Percentiles rank a stretch among this genome's conserved stretches.
Evolutionary conservation across 2,797 vertebrate genomes (phyloP).

Genomic region (Hirundo rustica): DNA sequence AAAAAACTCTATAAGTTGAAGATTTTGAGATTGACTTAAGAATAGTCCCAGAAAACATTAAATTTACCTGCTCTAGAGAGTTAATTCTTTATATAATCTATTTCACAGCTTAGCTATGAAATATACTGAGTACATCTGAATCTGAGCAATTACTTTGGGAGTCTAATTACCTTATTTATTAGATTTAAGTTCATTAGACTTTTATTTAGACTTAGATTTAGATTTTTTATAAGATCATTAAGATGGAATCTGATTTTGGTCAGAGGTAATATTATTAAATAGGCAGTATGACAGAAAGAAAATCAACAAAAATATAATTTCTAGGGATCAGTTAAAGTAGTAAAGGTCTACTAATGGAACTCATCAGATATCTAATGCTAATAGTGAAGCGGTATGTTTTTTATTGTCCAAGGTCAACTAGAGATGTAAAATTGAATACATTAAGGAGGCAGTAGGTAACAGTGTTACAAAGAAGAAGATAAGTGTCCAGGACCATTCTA

Average conservation of each 20-base stretch:
- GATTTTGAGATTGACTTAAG: neutral
- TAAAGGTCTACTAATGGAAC: neutral
- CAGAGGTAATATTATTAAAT: neutral
- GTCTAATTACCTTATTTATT: neutral
- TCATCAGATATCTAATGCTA: neutral
- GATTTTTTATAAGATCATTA: neutral
- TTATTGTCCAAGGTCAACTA: neutral
- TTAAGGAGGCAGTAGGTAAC: neutral
- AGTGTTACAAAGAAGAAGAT: neutral
- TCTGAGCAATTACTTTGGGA: neutral
- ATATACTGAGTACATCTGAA: neutral
- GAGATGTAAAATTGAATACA: neutral
- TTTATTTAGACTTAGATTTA: neutral
- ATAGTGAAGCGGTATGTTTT: neutral
- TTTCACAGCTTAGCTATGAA: neutral
- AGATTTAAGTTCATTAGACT: neutral
- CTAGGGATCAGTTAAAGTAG: neutral
- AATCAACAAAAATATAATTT: neutral
- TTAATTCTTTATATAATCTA: neutral
- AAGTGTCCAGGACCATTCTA: neutral
- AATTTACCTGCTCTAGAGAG: neutral
- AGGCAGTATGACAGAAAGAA: neutral
- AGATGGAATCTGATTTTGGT: neutral
- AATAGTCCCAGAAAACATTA: neutral
- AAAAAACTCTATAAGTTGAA: fast-evolving